Conservation (phyloP, 2,888 invertebrate species). For the Ephialtes manifestator region DNA sequence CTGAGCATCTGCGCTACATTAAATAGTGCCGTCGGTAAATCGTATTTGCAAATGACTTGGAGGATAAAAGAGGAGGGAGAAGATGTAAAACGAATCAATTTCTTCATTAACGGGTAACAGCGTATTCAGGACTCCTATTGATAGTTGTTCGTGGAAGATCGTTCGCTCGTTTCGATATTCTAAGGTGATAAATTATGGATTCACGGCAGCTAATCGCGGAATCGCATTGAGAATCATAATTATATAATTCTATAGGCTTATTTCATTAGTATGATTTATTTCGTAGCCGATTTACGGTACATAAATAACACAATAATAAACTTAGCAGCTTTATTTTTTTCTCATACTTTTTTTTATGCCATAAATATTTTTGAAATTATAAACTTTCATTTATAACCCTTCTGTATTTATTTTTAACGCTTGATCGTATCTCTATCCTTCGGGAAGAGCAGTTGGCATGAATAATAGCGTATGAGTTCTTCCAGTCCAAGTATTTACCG, state of each 20-base stretch:
- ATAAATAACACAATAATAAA: background rate
- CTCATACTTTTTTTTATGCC: too few species aligned
- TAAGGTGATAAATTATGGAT: background rate
- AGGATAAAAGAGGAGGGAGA: background rate
- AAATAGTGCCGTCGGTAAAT: slow-evolving; percentile 54
- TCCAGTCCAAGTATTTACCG: slow-evolving; percentile 11
- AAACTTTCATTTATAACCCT: too few species aligned
- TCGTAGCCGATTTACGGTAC: background rate
- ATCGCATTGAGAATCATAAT: background rate
- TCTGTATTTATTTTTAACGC: too few species aligned
- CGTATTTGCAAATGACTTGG: slow-evolving; percentile 47
- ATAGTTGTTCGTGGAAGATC: background rate
- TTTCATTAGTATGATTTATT: background rate
- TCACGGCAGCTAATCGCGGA: background rate
- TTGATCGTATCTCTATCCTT: too few species aligned
- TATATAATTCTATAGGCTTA: background rate
- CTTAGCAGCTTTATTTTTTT: too few species aligned
- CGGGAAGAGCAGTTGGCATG: background rate
- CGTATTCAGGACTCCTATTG: slow-evolving; percentile 4
- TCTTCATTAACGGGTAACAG: slow-evolving; percentile 26
- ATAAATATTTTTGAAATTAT: too few species aligned
- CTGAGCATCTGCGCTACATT: slow-evolving; percentile 26
- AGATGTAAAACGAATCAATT: slow-evolving; percentile 24
- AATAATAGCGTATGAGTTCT: slow-evolving; percentile 51
- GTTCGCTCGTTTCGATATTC: background rate